Base-by-base conservation (phyloP, 2,797 vertebrate species). In the Etheostoma perlongum region DNA sequence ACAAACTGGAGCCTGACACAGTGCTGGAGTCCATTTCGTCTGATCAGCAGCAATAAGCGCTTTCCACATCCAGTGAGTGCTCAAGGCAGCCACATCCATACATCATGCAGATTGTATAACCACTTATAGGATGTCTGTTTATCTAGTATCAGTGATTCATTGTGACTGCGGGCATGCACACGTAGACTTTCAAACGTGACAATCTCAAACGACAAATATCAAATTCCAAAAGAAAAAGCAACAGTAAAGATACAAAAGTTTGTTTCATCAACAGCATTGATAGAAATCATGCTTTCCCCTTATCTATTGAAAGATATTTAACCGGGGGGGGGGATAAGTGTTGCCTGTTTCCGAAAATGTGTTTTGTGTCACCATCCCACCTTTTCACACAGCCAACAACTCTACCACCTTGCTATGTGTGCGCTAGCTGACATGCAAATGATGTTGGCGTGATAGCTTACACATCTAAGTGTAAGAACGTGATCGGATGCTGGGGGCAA, bases 1-100 rank as follows among this genome's bases (percentile, higher is more conserved):
- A 94, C 93, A 91, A 93, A 91, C 91, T 86, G 93, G 92, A 93
- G 93, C 91, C 92, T 90, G 91, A 92, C 89, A 87, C 89, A 76
- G 85, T 76, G 87, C 90, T 83, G 90, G 90, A 91, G 91, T 91
- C 85, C 89, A 91, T 93, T 92, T 92, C 70, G 74, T 90, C 88
- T 86, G 89, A 93, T 92, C 93, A 92, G 92, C 89, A 90, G 87
- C 92, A 89, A 88, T 90, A 83, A 91, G 90, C 70, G 48, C 80
- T 91, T 87, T 86, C 84, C 86, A 63, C 80, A 84, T 89, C 86
- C 87, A 72, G 82, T 70, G 85, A 90, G 85, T 74, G 86, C 81
- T 88, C 64, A 54, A 40, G 78, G 78, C 76, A 72, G n/a, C 85
- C 71, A 14, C 87, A 78, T 76, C 79, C 71, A 72, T 84, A 79